Base-by-base conservation (phyloP, 2,113 vertebrate species). In the Syngnathus scovelli region DNA sequence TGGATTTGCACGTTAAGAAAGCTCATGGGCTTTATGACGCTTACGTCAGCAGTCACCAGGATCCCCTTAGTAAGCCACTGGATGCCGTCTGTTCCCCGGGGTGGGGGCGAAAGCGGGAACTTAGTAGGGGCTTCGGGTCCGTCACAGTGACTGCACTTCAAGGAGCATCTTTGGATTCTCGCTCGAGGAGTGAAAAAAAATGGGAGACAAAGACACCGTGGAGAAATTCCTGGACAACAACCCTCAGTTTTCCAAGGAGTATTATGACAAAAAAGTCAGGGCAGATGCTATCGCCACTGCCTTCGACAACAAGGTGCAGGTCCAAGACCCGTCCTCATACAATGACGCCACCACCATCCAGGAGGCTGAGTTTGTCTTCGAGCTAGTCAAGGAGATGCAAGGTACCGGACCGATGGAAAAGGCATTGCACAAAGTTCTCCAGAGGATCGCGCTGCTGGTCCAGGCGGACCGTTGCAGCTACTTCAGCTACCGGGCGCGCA, bases 201-300 rank as follows among this genome's bases (percentile, higher is more conserved):
- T 95, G 93, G 90, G 84, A 68, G 93, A 85, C 86, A 92, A 91
- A 83, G 92, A 93, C 64, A 72, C 87, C 80, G 93, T 94, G 37
- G 94, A 94, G 89, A 93, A 93, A 84, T 96, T 93, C 71, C 79
- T 96, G 38, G 91, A 94, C 82, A 92, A 92, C 83, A 93, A 95
- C 72, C 94, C 93, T 15, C 86, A 86, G 71, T 93, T 95, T 83
- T 93, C 93, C 60, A 93, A 93, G 89, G 91, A 94, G 16, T 96
- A 93, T 86, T 94, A 91, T 0, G 84, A 94, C 51, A 90, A 84
- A 85, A 95, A 93, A 78, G 67, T 95, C 44, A 84, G 89, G 63
- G 69, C 85, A 10, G 92, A 93, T 65, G 86, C 82, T 1, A 77
- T 92, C 52, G 83, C 76, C 36, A 88, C 84, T 21, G 80, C 91